These are phyloP conservation scores for Centropyge bicolor DNA, from an alignment of 2,797 vertebrate species.

Conservation along the genomic window DNA sequence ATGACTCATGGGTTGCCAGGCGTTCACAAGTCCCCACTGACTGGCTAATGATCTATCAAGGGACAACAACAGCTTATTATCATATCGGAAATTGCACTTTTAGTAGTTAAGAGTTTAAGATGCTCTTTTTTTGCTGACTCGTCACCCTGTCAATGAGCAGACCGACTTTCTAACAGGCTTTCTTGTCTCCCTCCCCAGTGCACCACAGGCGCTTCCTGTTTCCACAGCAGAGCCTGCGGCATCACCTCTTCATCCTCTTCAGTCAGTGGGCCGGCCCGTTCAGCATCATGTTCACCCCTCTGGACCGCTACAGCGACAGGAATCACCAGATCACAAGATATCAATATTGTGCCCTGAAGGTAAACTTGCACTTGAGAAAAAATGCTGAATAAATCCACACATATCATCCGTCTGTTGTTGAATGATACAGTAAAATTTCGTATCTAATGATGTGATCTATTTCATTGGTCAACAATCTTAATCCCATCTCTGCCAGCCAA, in stretches of 20 bases:
- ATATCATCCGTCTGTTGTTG: neutral
- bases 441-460: neutral
- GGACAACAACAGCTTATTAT: conserved; percentile 27
- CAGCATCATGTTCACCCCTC: conserved; percentile 98
- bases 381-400: neutral
- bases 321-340: conserved; percentile 99
- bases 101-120: conserved; percentile 22
- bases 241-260: conserved; percentile 98
- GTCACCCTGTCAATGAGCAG: conserved; percentile 6
- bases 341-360: conserved; percentile 97
- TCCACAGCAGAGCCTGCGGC: conserved; percentile 96
- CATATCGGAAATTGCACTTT: conserved; percentile 34
- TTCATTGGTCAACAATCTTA: neutral
- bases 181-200: conserved; percentile 81
- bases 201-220: conserved; percentile 98
- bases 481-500: neutral
- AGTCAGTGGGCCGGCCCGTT: conserved; percentile 99
- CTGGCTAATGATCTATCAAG: conserved; percentile 48
- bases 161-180: conserved; percentile 2
- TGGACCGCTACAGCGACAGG: conserved; percentile 97
- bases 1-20: conserved; percentile 63
- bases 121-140: conserved; percentile 39
- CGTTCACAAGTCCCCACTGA: conserved; percentile 42
- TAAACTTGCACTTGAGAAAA: conserved; percentile 62
- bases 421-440: neutral